Evolutionary conservation across 2,797 vertebrate species (phyloP), one percentile per base, ranked within the genome.

Genomic region (Gymnothorax reevesii): DNA sequence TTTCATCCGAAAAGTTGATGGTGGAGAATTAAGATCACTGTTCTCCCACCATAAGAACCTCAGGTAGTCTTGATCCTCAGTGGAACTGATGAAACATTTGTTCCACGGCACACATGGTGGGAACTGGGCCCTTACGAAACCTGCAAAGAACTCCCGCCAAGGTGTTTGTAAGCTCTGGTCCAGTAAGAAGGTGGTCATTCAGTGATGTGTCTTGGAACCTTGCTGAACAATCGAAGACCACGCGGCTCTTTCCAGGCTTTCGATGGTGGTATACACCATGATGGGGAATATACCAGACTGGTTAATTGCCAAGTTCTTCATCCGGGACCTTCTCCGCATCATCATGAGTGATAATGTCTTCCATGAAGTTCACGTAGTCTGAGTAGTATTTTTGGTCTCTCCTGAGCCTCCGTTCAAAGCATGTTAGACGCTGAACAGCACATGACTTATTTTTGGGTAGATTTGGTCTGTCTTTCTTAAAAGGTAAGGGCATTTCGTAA

Each of bases 311-410:
- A 3, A 85, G 10, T 52, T 83, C 79, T 85, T 42, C 22, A 54
- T 54, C 59, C 33, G 42, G 77, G 42, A 60, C 84, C 42, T 54
- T 83, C 62, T 75, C 84, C 52, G 87, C 84, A 55, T 85, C 64
- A 17, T 83, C 87, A 85, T 42, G 25, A 82, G 60, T 54, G 25
- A 87, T 85, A 71, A 73, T 85, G 27, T 88, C 79, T 20, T 62
- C 52, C 84, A 88, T 83, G 54, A 73, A 83, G 33, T 57, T 83
- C 69, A 83, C 13, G 20, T 83, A 88, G 77, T 85, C 87, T 71
- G 52, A n/a, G 66, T 54, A 83, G 79, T 85, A 88, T 27, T 85
- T 42, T 13, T 85, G 27, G 33, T 88, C 33, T 73, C 75, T 71
- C 62, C 73, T 60, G 77, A 87, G 42, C 55, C 60, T 85, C 64